Conservation (phyloP, 2,797 vertebrate species). For the Pantherophis vulpinus region DNA sequence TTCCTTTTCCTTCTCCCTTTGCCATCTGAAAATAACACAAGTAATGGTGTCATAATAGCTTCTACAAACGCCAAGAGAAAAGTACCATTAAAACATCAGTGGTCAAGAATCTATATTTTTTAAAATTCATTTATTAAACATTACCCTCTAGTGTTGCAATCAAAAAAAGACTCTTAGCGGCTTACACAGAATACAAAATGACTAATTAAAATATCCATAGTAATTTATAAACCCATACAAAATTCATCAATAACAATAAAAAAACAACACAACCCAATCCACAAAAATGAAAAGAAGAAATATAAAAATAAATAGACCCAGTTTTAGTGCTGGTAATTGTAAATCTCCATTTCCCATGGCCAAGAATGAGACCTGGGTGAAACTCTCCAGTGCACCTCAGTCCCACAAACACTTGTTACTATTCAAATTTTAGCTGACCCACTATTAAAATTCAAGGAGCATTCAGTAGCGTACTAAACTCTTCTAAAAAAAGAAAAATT, state of each 20-base stretch:
- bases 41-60: not conserved
- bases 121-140: not conserved
- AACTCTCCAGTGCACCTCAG: constrained; percentile 67
- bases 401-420: constrained; percentile 72
- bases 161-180: not conserved
- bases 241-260: not conserved
- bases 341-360: not conserved
- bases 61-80: not conserved
- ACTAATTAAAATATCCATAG: not conserved
- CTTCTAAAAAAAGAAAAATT: not conserved
- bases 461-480: constrained; percentile 49
- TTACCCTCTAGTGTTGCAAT: not conserved
- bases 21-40: not conserved
- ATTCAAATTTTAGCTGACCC: constrained; percentile 69
- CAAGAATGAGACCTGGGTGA: not conserved
- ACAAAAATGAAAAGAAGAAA: not conserved
- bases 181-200: not conserved
- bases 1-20: not conserved
- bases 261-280: not conserved
- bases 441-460: constrained; percentile 61
- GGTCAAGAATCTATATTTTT: not conserved
- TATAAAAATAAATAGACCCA: not conserved
- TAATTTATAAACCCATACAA: not conserved
- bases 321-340: not conserved
- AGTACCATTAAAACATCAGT: not conserved